A percentile compares a stretch with the other conserved stretches of the same genome.
phyloP scores from a whole-genome alignment of 2,113 vertebrate genomes.

The Hippocampus abdominalis region DNA sequence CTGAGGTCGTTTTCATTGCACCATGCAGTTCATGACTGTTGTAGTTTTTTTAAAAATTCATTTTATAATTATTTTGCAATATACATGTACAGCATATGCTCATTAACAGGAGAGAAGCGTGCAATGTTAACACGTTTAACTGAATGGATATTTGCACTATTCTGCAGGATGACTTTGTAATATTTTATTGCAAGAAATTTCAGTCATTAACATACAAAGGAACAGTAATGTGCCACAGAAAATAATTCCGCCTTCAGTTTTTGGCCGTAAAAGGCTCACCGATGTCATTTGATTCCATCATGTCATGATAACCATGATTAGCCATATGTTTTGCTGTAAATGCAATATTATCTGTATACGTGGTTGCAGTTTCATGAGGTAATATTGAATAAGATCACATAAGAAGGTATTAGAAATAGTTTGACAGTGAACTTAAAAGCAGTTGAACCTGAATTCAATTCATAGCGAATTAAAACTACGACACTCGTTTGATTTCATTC shows the following conservation, averaged over 20 bases:
- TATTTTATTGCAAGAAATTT: not conserved
- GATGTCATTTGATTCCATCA: not conserved
- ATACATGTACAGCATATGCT: too few relatives aligned
- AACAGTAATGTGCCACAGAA: not conserved
- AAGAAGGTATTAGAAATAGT: too few relatives aligned
- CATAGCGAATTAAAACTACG: too few relatives aligned
- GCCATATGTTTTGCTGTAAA: too few relatives aligned
- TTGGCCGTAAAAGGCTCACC: not conserved
- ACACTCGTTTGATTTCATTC: too few relatives aligned
- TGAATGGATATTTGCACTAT: not conserved
- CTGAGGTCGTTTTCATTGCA: constrained; percentile 16
- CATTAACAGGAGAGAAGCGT: not conserved
- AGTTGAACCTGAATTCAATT: too few relatives aligned
- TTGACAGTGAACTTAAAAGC: too few relatives aligned
- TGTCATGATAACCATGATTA: too few relatives aligned
- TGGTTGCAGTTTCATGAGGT: too few relatives aligned
- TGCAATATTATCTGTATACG: too few relatives aligned
- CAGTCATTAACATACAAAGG: not conserved
- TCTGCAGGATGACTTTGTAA: not conserved
- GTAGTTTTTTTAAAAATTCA: not conserved
- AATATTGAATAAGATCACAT: too few relatives aligned
- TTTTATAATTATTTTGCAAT: not conserved
- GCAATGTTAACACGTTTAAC: not conserved
- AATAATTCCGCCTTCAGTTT: not conserved
- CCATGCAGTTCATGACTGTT: not conserved